Percentiles rank a stretch among this genome's conserved stretches.
Evolutionary conservation across 2,797 vertebrate species (phyloP).

Genomic region (Ateles fusciceps): DNA sequence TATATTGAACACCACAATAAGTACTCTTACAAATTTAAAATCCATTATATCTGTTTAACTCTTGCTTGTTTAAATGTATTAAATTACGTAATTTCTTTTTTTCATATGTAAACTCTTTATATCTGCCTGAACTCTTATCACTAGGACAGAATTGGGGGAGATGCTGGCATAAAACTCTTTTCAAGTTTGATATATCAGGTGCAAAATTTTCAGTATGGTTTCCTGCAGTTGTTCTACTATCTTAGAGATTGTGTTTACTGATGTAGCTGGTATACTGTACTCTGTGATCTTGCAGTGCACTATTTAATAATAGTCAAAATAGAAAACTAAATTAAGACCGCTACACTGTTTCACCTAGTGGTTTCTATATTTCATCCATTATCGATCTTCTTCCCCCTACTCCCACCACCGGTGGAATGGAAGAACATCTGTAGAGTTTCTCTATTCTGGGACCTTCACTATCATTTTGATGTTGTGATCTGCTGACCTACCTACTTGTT

Average conservation of each 20-base stretch:
- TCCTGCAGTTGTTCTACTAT: background rate
- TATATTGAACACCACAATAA: background rate
- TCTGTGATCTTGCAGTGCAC: background rate
- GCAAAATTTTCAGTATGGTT: background rate
- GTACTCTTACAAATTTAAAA: background rate
- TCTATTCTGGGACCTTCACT: fast-evolving
- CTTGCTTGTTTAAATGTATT: background rate
- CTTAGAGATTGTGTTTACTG: background rate
- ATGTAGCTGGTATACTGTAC: background rate
- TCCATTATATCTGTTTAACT: background rate
- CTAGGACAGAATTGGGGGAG: background rate
- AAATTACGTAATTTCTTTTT: background rate
- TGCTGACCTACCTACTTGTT: background rate
- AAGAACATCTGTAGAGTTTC: background rate
- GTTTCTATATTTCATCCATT: fast-evolving
- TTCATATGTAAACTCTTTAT: background rate
- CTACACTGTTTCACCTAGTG: background rate
- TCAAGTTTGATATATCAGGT: background rate
- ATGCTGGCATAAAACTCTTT: background rate
- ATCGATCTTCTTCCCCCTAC: too few species aligned
- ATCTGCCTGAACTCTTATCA: background rate
- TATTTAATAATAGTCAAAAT: background rate
- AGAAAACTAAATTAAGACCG: background rate
- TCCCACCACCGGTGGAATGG: too few species aligned
- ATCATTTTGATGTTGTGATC: background rate